Conservation (phyloP, 2,113 vertebrate genomes). For the Ciconia stormi region DNA sequence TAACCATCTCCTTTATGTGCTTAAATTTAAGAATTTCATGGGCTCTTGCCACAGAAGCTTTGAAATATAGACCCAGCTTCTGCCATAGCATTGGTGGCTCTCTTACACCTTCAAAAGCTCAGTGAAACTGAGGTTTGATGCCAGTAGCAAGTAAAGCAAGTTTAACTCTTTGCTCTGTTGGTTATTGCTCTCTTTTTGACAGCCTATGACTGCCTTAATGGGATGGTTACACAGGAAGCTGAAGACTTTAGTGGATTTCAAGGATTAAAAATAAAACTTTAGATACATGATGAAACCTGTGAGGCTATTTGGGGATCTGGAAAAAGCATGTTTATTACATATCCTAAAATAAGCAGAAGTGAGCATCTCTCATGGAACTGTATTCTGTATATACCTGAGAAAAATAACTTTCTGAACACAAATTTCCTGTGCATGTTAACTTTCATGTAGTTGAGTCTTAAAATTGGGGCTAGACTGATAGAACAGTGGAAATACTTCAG, state of each 20-base stretch:
- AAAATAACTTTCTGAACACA: not conserved
- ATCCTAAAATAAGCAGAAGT: not conserved
- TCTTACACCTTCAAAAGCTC: not conserved
- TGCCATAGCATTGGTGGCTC: not conserved
- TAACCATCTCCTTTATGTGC: not conserved
- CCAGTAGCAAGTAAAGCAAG: not conserved
- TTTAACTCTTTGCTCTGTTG: not conserved
- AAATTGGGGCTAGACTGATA: not conserved
- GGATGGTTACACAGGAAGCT: not conserved
- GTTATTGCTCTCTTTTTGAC: not conserved
- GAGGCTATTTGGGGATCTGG: not conserved
- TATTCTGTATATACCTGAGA: not conserved
- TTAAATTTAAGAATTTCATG: not conserved
- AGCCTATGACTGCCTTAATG: not conserved
- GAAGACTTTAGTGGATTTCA: not conserved
- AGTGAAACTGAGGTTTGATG: not conserved
- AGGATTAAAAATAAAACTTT: not conserved
- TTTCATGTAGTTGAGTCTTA: not conserved
- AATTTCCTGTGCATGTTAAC: not conserved
- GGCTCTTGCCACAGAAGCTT: not conserved
- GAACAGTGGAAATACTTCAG: not conserved
- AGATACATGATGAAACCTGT: not conserved
- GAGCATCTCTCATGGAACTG: not conserved
- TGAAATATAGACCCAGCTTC: fast-evolving
- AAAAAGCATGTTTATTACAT: not conserved